Base-by-base conservation (phyloP, 2,888 invertebrate genomes). In the Andricus quercusramuli region DNA sequence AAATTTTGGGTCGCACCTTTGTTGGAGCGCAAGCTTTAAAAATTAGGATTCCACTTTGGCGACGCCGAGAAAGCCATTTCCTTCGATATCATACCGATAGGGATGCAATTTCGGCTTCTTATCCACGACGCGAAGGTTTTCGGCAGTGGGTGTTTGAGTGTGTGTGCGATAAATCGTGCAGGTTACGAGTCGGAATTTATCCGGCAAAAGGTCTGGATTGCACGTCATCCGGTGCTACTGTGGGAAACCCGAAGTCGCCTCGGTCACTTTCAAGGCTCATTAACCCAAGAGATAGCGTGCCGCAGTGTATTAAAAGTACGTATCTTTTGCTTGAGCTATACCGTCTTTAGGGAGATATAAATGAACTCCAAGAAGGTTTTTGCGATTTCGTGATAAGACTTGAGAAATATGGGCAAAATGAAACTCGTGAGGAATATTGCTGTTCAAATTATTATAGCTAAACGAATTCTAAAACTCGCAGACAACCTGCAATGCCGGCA, bases 231-330 rank as follows among this genome's bases (percentile, higher is more conserved):
- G 83, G 84, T 84, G 74, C 74, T 82, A 78, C 82, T 87, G 87
- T 86, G 88, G 86, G 88, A 88, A 88, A 83, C 67, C 64, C 70
- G 74, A 79, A 80, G 79, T 64, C 80, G 80, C 78, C 78, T 22
- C 56, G 59, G 66, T 77, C n/a, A 80, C 81, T 78, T 85, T 86
- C 83, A 70, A 85, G 82, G 83, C 86, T 86, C 84, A 84, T 85
- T 86, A 86, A 86, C 84, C 81, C 82, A 65, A 76, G 78, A 84
- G 86, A 85, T 83, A 82, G 79, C 84, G 82, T 80, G 84, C 84
- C 79, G 78, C 67, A 80, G 56, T 56, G 81, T 79, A 86, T 86
- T 83, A 83, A 77, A 77, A 41, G 41, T 77, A 41, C 29, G 25
- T 15, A 25, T 68, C 25, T 25, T 62, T 25, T 25, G 25, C 25